Evolutionary conservation across 2,113 vertebrate genomes (phyloP), one percentile per base, ranked within the genome.

Genomic region (Stegastes partitus): DNA sequence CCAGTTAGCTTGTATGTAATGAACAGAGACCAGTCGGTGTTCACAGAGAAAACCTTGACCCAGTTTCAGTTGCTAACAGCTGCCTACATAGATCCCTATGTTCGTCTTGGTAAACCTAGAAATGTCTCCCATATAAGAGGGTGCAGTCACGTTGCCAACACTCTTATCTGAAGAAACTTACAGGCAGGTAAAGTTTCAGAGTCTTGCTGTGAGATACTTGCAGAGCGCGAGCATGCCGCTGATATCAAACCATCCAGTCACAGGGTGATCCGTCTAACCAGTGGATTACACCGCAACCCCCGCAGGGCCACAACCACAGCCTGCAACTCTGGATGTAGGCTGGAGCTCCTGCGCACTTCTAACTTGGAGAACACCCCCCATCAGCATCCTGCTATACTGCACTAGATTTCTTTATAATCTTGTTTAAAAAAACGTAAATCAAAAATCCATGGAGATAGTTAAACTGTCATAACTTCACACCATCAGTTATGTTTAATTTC

Each of bases 231-330:
- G 69, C 45, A 72, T 62, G 63, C 85, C 72, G 77, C 81, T 83
- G 78, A 58, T 79, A 89, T 86, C 78, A 87, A 82, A 81, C 58
- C 77, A 64, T 67, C 73, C 78, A 75, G 63, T 86, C 86, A 68
- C 68, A 68, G 71, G 67, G 74, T 74, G 75, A 88, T 83, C 77
- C 70, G 65, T 83, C 79, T 50, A 83, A 87, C 77, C 42, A 53
- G 34, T 61, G 70, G 68, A 87, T 83, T 81, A 77, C 58, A 51
- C 67, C 68, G 45, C 68, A 63, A 74, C 76, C 84, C 79, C 79
- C 10, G 31, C 50, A 59, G 78, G 59, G 74, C 58, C 68, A 61
- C 45, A 74, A 44, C 42, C 67, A 67, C 65, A 61, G 39, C 49
- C 53, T 68, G 25, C 21, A 68, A 51, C 5, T 28, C 49, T 55